A percentile compares a stretch with the other conserved stretches of the same genome.
Evolutionary conservation across 2,797 vertebrate species (phyloP).

Genomic region (Malacoctenus gilli): DNA sequence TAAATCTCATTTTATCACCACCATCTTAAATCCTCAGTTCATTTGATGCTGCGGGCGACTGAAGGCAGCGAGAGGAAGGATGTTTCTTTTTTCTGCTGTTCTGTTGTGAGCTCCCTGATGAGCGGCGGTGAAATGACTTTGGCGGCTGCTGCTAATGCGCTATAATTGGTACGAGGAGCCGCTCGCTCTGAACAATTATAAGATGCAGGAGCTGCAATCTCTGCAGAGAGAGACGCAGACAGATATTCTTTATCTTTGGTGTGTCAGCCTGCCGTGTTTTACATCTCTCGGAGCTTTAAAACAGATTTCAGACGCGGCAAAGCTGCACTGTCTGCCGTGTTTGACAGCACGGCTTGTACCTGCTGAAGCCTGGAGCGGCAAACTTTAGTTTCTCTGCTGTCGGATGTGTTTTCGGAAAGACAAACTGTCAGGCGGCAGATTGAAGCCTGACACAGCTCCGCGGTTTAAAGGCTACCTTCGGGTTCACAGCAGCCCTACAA

Average conservation of each 20-base stretch:
- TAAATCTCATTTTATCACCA: slow-evolving; percentile 54
- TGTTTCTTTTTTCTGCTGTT: slow-evolving; percentile 15
- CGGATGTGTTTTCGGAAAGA: slow-evolving; percentile 8
- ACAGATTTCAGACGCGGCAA: slow-evolving; percentile 8
- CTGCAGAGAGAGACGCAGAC: slow-evolving; percentile 31
- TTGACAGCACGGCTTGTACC: slow-evolving; percentile 11
- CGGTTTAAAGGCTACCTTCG: not conserved
- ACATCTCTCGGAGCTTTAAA: slow-evolving; percentile 25
- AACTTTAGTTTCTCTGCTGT: not conserved
- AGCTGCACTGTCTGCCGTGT: not conserved
- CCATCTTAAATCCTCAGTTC: slow-evolving; percentile 47
- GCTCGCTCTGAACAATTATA: slow-evolving; percentile 59
- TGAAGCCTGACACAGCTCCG: slow-evolving; percentile 6
- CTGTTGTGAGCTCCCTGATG: slow-evolving; percentile 57
- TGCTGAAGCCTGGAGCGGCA: slow-evolving; percentile 32
- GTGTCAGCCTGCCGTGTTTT: slow-evolving; percentile 1
- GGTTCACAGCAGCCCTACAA: not conserved
- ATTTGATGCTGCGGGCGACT: slow-evolving; percentile 42
- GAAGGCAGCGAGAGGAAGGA: slow-evolving; percentile 21
- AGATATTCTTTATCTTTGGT: too few species aligned
- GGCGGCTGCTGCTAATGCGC: slow-evolving; percentile 50
- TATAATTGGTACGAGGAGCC: slow-evolving; percentile 60
- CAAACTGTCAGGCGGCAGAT: slow-evolving; percentile 1
- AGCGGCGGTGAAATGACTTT: slow-evolving; percentile 52
- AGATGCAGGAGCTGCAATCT: slow-evolving; percentile 43